Base-by-base conservation (phyloP, 2,113 vertebrate species). In the Spea bombifrons region DNA sequence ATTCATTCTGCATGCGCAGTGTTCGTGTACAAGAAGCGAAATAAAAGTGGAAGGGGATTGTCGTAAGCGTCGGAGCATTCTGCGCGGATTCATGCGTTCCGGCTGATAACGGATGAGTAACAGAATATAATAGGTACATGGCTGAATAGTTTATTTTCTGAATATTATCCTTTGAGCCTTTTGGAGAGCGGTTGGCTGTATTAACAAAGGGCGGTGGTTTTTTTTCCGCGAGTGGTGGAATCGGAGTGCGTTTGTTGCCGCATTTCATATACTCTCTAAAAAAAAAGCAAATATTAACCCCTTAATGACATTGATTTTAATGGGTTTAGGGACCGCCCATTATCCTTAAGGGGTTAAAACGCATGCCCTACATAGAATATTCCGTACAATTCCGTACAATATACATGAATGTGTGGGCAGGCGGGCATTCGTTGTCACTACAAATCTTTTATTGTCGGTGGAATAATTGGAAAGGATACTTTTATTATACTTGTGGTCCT, bases 61-160 rank as follows among this genome's bases (percentile, higher is more conserved):
- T 30, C 30, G 50, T n/a, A 79, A 57, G n/a, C 67, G 59, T 59
- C 43, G 44, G 55, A 63, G 48, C 53, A 49, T 61, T 64, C 43
- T 52, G 17, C 16, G 63, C 69, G 44, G 74, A 59, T 69, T 66
- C 43, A 61, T 70, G 45, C 50, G 8, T 59, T 76, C 17, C 48
- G 10, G 10, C 75, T 76, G 66, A 69, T 75, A 75, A 76, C 61
- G 69, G 44, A 61, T 30, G 43, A 76, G 69, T 76, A 67, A 76
- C 61, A 61, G 46, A 53, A 76, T 76, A 48, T 52, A 70, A 76
- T 61, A 13, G 3, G n/a, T 49, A n/a, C 15, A 76, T 76, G 45
- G 5, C 3, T 69, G 66, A 69, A 68, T 16, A 47, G 45, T 15
- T 30, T 30, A 68, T 67, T 76, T 43, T 13, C 48, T 70, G 8